Evolutionary conservation across 2,888 invertebrate genomes (phyloP), one percentile per base, ranked within the genome.

Genomic region (Calameuta idolon): DNA sequence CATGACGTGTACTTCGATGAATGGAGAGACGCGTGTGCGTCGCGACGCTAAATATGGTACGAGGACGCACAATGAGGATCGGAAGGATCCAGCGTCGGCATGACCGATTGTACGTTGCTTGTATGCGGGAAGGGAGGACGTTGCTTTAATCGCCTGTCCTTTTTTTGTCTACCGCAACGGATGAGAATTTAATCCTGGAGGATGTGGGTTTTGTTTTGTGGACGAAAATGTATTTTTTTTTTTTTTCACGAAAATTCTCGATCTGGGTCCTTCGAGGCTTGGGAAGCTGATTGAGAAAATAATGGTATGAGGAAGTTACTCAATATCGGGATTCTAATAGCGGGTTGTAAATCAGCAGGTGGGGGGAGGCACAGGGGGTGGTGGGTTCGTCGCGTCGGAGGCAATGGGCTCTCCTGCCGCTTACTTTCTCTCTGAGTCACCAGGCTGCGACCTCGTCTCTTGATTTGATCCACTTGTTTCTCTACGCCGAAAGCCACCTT

Each of bases 391-490:
- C 71, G 78, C 71, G 55, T 34, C 55, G 68, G 78, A 76, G 71
- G 71, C 76, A 37, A 71, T 30, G 71, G 31, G 33, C 34, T n/a
- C 33, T 33, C 34, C 30, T 37, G 23, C 23, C 11, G 34, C 83
- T 87, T 84, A 88, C 88, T 88, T 88, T 88, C 88, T 87, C 88
- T 88, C 88, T 87, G 88, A 87, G 81, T 88, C 87, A 88, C 85
- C 82, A 74, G 75, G 79, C 80, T 75, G 80, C 75, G 77, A 75
- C 82, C 80, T 81, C 82, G 81, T 82, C 85, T 81, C 78, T 23
- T 75, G 76, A 81, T 83, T 81, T 81, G 83, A 85, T 84, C 80
- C 85, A 83, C 82, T 85, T 83, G 83, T 82, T 83, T 77, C 82
- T 76, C 69, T 55, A 35, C 73, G 69, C 23, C 55, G 69, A 31